Evolutionary conservation across 2,888 invertebrate species (phyloP).

Genomic region (Heliconius charithonia): DNA sequence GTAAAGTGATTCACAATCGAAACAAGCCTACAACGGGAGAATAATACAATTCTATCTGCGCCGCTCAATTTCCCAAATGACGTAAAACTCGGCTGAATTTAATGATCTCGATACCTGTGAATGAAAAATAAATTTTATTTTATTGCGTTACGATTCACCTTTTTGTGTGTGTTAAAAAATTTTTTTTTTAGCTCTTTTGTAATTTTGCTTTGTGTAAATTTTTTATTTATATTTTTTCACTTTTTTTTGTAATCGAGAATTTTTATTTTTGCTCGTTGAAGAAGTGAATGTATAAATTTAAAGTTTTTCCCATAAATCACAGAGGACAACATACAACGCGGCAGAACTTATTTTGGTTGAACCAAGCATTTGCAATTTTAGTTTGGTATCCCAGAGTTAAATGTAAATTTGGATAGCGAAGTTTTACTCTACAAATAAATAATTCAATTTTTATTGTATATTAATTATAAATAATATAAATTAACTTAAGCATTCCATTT

Average conservation of each 20-base stretch:
- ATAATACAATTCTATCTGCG: constrained; percentile 31
- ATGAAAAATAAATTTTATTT: constrained; percentile 20
- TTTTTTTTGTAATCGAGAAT: neutral
- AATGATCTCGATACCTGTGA: constrained; percentile 19
- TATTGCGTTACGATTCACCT: constrained; percentile 2
- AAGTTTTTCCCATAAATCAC: constrained; percentile 1
- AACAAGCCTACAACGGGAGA: constrained; percentile 16
- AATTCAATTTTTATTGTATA: neutral
- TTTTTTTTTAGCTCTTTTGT: neutral
- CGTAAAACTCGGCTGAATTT: constrained; percentile 18
- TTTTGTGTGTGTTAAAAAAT: neutral
- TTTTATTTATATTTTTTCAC: neutral
- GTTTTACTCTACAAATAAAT: neutral
- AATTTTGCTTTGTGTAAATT: neutral
- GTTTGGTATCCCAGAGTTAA: neutral
- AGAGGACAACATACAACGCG: neutral
- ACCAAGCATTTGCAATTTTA: constrained; percentile 8
- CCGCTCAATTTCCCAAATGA: constrained; percentile 33
- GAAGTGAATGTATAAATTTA: constrained; percentile 3
- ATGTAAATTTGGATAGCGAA: neutral
- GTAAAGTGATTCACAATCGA: constrained; percentile 17
- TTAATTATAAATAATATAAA: neutral
- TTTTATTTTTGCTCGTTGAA: neutral
- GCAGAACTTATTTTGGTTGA: constrained; percentile 4
- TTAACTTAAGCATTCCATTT: too few relatives aligned